Evolutionary conservation across 2,113 vertebrate species (phyloP).

Genomic region (Tenebrosternarchus preto): DNA sequence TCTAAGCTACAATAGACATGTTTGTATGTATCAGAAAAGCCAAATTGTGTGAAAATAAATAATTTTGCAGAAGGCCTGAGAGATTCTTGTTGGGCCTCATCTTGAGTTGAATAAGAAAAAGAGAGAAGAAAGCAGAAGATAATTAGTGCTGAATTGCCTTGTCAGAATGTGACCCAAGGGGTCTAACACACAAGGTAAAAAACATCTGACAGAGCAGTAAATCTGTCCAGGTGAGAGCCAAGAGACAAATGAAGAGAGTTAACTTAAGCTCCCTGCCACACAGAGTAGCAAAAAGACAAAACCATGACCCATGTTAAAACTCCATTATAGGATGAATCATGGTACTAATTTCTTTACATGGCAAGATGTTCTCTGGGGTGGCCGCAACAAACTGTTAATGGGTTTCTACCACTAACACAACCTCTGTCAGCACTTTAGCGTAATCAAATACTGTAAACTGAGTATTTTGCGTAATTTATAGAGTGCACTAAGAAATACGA

Average conservation of each 20-base stretch:
- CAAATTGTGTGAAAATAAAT: not conserved
- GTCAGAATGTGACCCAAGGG: constrained; percentile 34
- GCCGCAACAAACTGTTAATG: constrained; percentile 20
- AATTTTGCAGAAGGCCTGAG: not conserved
- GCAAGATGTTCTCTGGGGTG: constrained; percentile 1
- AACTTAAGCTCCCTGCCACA: constrained; percentile 20
- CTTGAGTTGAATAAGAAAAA: not conserved
- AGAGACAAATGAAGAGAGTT: constrained; percentile 14
- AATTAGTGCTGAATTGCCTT: constrained; percentile 37
- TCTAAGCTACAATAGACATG: not conserved
- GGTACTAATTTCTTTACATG: constrained; percentile 32
- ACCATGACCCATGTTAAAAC: constrained; percentile 1
- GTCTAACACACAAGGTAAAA: constrained; percentile 28
- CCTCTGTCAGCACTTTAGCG: constrained; percentile 37
- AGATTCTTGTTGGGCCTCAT: not conserved
- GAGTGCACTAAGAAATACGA: constrained; percentile 14
- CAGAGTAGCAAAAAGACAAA: not conserved
- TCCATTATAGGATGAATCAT: constrained; percentile 29
- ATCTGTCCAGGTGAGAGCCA: constrained; percentile 34
- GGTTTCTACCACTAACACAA: constrained; percentile 18
- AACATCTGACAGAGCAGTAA: constrained; percentile 38
- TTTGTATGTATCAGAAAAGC: too few relatives aligned
- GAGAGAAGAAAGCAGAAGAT: not conserved
- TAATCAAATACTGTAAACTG: constrained; percentile 32
- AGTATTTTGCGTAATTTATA: constrained; percentile 41